These are phyloP conservation scores for Caenorhabditis sp. DNA, from an alignment of 2,888 invertebrate species.

Conservation along the genomic window DNA sequence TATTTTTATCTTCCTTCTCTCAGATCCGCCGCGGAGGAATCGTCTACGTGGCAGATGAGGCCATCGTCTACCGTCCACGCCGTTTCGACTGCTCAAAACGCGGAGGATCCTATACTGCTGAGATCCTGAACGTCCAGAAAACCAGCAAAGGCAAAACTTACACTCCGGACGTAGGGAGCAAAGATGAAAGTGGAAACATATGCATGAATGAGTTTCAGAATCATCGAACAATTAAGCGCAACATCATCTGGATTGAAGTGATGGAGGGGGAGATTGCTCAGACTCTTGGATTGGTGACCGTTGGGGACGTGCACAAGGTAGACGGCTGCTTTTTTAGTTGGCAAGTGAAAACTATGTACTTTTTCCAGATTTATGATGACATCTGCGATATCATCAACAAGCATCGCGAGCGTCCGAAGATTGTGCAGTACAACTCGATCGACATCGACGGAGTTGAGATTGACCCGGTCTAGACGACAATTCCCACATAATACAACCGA, in stretches of 20 bases:
- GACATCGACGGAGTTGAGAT: slow-evolving; percentile 78
- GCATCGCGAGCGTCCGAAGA: slow-evolving; percentile 77
- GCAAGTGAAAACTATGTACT: too few species aligned
- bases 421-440: slow-evolving; percentile 78
- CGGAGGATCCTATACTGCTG: slow-evolving; percentile 56
- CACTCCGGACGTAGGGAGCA: slow-evolving; percentile 47
- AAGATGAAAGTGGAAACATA: not conserved
- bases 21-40: slow-evolving; percentile 64
- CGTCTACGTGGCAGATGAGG: slow-evolving; percentile 63
- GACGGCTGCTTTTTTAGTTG: too few species aligned
- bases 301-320: slow-evolving; percentile 56
- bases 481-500: not conserved
- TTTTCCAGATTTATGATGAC: slow-evolving; percentile 69
- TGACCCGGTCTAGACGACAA: slow-evolving; percentile 58
- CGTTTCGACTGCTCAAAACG: slow-evolving; percentile 61
- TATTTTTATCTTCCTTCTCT: slow-evolving; percentile 4
- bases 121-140: slow-evolving; percentile 57
- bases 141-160: slow-evolving; percentile 64
- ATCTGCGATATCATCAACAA: slow-evolving; percentile 75
- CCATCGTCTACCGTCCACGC: slow-evolving; percentile 61
- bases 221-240: slow-evolving; percentile 53
- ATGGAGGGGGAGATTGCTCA: slow-evolving; percentile 56
- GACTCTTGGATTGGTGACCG: slow-evolving; percentile 60
- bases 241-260: slow-evolving; percentile 63
- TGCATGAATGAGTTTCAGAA: slow-evolving; percentile 25